phyloP scores from a whole-genome alignment of 2,113 vertebrate genomes.

The Lophura nycthemera region DNA sequence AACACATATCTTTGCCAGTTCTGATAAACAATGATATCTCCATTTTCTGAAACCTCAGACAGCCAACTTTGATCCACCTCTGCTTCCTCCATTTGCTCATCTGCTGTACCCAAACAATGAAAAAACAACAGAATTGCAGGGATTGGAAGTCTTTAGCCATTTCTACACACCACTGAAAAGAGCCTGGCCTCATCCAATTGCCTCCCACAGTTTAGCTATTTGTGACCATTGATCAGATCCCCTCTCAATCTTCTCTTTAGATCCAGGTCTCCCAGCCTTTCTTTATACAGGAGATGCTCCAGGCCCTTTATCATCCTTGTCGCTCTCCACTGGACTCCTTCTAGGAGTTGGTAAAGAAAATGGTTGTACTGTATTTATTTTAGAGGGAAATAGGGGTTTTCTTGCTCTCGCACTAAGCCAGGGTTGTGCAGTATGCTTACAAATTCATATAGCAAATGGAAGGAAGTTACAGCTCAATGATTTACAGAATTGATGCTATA shows the following conservation, averaged over 20 bases:
- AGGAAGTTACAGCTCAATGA: not conserved
- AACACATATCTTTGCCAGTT: not conserved
- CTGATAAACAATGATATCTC: not conserved
- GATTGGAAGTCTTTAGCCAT: no score
- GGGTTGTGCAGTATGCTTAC: not conserved
- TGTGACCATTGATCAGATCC: no score
- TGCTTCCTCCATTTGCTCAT: constrained; percentile 3
- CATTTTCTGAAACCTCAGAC: not conserved
- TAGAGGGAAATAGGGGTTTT: not conserved
- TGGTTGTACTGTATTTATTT: not conserved
- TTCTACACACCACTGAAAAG: no score
- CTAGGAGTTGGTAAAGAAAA: not conserved
- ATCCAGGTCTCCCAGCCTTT: no score
- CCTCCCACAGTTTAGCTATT: no score
- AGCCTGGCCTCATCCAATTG: no score
- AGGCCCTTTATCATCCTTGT: no score
- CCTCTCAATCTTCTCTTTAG: no score
- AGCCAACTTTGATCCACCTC: constrained; percentile 4
- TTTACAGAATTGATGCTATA: not conserved
- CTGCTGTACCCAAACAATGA: not conserved
- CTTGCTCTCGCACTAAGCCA: not conserved
- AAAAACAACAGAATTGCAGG: not conserved
- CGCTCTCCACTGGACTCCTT: no score
- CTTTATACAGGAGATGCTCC: no score
- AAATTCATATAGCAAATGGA: not conserved